Evolutionary conservation across 2,888 invertebrate genomes (phyloP).

Genomic region (Xiphydria camelus): DNA sequence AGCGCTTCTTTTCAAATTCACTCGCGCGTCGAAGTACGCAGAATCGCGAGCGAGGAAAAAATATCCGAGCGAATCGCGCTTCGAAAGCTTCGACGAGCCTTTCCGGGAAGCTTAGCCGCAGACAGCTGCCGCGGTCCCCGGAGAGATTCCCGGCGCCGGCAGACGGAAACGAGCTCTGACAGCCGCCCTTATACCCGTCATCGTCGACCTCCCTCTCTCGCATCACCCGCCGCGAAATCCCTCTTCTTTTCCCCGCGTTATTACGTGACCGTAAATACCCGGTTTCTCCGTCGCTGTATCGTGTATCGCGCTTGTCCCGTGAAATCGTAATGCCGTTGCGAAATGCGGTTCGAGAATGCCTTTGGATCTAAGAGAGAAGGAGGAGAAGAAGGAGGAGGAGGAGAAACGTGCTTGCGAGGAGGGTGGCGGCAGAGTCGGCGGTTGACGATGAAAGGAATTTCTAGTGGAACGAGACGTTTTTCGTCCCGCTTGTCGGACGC

Average conservation of each 20-base stretch:
- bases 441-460: too few species aligned
- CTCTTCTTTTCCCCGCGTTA: constrained; percentile 8
- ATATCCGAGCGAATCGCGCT: constrained; percentile 1
- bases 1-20: too few species aligned
- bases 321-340: neutral
- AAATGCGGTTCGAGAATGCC: too few species aligned
- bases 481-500: too few species aligned
- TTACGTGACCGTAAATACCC: constrained; percentile 33
- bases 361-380: too few species aligned
- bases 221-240: neutral
- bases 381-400: too few species aligned
- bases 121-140: constrained; percentile 48
- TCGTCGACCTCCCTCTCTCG: constrained; percentile 38
- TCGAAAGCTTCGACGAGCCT: constrained; percentile 37
- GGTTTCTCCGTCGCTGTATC: constrained; percentile 26
- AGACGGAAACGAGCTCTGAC: constrained; percentile 53
- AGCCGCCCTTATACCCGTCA: constrained; percentile 55
- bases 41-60: too few species aligned
- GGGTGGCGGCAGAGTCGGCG: too few species aligned
- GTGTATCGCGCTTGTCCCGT: constrained; percentile 28
- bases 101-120: constrained; percentile 46
- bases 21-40: too few species aligned
- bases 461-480: too few species aligned
- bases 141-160: constrained; percentile 41
- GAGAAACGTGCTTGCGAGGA: too few species aligned